Evolutionary conservation across 2,888 invertebrate species (phyloP).

Genomic region (Synergus gifuensis): DNA sequence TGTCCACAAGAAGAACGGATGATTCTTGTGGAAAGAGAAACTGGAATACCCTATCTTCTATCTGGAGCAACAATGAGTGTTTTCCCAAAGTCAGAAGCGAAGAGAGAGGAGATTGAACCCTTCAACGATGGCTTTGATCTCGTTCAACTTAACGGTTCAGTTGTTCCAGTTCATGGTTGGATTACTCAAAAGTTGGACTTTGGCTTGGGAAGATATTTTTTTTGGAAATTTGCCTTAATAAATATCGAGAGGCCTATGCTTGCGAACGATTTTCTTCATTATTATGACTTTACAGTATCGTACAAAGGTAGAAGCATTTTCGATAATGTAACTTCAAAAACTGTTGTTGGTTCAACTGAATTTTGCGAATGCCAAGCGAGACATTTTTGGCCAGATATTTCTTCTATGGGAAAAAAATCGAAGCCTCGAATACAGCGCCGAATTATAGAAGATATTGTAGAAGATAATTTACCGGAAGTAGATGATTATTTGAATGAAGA

Average conservation of each 20-base stretch:
- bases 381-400: slow-evolving; percentile 20
- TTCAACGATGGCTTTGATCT: slow-evolving; percentile 23
- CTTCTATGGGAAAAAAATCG: background rate
- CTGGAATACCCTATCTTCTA: slow-evolving; percentile 18
- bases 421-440: background rate
- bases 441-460: background rate
- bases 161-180: slow-evolving; percentile 27
- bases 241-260: slow-evolving; percentile 1
- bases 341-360: background rate
- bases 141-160: background rate
- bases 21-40: slow-evolving; percentile 23
- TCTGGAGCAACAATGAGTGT: slow-evolving; percentile 9
- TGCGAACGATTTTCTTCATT: slow-evolving; percentile 4
- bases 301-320: background rate
- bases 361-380: slow-evolving; percentile 29
- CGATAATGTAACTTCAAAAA: background rate
- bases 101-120: background rate
- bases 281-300: background rate
- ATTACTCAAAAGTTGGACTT: slow-evolving; percentile 6
- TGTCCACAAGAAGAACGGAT: background rate
- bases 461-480: background rate
- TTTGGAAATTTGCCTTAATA: slow-evolving; percentile 3
- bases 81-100: background rate
- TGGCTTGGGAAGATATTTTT: slow-evolving; percentile 9
- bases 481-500: background rate